Evolutionary conservation across 2,888 invertebrate species (phyloP).

Genomic region (Pinctada fucata): DNA sequence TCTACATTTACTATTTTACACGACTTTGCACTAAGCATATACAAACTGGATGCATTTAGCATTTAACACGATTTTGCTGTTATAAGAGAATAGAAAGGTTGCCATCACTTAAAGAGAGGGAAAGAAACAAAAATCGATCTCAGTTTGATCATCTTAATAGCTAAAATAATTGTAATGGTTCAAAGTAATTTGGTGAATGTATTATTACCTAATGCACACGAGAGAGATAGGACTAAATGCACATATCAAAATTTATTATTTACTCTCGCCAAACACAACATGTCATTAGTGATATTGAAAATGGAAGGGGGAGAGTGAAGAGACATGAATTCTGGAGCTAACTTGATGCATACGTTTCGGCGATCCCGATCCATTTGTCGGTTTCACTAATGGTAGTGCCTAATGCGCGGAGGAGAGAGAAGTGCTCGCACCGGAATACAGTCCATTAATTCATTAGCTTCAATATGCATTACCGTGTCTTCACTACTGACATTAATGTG

Average conservation of each 20-base stretch:
- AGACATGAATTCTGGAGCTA: slow-evolving; percentile 10
- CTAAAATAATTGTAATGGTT: slow-evolving; percentile 61
- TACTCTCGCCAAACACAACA: slow-evolving; percentile 36
- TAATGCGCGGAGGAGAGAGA: slow-evolving; percentile 15
- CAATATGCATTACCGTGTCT: slow-evolving; percentile 22
- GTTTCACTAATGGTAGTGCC: slow-evolving; percentile 39
- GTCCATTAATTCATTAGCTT: slow-evolving; percentile 46
- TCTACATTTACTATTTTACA: slow-evolving; percentile 45
- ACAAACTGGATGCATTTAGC: slow-evolving; percentile 58
- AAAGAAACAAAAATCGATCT: slow-evolving; percentile 65
- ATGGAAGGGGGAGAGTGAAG: background rate
- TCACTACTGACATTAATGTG: background rate
- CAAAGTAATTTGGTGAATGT: slow-evolving; percentile 64
- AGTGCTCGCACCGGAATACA: slow-evolving; percentile 24
- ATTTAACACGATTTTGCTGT: slow-evolving; percentile 66
- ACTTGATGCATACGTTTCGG: slow-evolving; percentile 30
- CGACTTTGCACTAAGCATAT: slow-evolving; percentile 45
- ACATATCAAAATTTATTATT: slow-evolving; percentile 51
- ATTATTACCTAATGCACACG: slow-evolving; percentile 65
- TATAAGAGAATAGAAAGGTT: slow-evolving; percentile 54
- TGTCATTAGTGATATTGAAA: slow-evolving; percentile 46
- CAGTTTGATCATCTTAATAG: slow-evolving; percentile 64
- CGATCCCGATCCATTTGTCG: slow-evolving; percentile 35
- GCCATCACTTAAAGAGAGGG: slow-evolving; percentile 58
- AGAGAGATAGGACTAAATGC: slow-evolving; percentile 53